Evolutionary conservation across 2,888 invertebrate species (phyloP).

Genomic region (Chrysolina americana): DNA sequence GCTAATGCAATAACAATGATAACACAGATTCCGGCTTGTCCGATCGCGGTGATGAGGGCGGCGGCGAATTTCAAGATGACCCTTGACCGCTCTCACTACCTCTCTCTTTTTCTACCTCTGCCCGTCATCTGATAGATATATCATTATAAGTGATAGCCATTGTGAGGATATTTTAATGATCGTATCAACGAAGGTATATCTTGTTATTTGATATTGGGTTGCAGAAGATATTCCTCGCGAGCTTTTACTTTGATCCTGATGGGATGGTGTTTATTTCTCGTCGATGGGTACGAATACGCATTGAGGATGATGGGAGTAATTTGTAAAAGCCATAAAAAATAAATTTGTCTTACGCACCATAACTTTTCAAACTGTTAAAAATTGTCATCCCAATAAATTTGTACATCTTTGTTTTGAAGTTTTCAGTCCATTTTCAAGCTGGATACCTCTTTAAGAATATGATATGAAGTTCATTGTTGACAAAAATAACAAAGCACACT

Average conservation of each 20-base stretch:
- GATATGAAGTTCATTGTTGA: too few species aligned
- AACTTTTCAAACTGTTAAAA: too few species aligned
- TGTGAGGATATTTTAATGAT: constrained; percentile 42
- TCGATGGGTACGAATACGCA: not conserved
- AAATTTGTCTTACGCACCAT: too few species aligned
- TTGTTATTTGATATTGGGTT: constrained; percentile 9
- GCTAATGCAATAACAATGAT: constrained; percentile 51
- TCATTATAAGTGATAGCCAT: constrained; percentile 63
- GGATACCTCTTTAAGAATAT: too few species aligned
- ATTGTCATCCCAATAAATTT: too few species aligned
- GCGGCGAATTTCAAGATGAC: constrained; percentile 57
- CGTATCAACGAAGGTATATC: constrained; percentile 9
- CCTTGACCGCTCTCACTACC: constrained; percentile 60
- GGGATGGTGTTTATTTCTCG: not conserved
- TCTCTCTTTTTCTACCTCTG: constrained; percentile 49
- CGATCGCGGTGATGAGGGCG: constrained; percentile 51
- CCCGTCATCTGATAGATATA: constrained; percentile 66
- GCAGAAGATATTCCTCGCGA: not conserved
- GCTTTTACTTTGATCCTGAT: not conserved
- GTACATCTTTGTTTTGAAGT: too few species aligned
- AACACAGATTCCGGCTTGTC: constrained; percentile 53
- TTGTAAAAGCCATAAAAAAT: too few species aligned
- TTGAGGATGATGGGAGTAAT: too few species aligned
- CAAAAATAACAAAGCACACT: too few species aligned
- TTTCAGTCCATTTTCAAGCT: too few species aligned